Evolutionary conservation across 2,888 invertebrate species (phyloP), one percentile per base, ranked within the genome.

Genomic region (Microctonus brassicae): DNA sequence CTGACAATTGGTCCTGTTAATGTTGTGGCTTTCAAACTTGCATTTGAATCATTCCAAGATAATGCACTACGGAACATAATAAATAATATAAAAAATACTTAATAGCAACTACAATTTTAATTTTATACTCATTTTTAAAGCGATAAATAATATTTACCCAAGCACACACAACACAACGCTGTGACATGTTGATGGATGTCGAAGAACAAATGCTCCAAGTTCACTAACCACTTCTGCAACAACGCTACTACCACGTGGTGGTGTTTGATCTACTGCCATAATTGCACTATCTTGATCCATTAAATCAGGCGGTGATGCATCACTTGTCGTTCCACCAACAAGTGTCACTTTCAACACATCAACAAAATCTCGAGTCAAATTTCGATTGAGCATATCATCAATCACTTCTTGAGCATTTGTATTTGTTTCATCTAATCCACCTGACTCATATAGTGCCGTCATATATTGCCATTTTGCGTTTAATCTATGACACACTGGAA

Each of bases 1-100:
- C 91, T 91, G 64, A 92, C 90, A 77, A 95, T 89, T 64, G 93
- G 93, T n/a, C 93, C 91, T 52, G 93, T 92, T 26, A 96, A 89
- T 69, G 90, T 90, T 0, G 94, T 92, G n/a, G 95, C 94, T 83
- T 94, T 95, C 76, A 94, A 89, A 78, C 95, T 95, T 26, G 94
- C 92, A 63, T 91, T 91, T 73, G 96, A 94, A 88, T 97, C 97
- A 80, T 93, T 93, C 97, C 97, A 97, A 33, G 94, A 91, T n/a
- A 94, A 87, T 0, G 93, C 92, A 73, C 90, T 91, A 73, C 84
- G 84, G 7, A 29, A 29, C 7, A 29, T 7, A 29, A 29, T 29
- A 5, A 29, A 5, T 3, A 7, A 29, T 29, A 5, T 29, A 29
- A 5, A 7, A 29, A 7, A 5, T 47, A 53, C 22, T 60, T 20